phyloP scores from a whole-genome alignment of 2,888 invertebrate species.

The Polymixis lichenea region DNA sequence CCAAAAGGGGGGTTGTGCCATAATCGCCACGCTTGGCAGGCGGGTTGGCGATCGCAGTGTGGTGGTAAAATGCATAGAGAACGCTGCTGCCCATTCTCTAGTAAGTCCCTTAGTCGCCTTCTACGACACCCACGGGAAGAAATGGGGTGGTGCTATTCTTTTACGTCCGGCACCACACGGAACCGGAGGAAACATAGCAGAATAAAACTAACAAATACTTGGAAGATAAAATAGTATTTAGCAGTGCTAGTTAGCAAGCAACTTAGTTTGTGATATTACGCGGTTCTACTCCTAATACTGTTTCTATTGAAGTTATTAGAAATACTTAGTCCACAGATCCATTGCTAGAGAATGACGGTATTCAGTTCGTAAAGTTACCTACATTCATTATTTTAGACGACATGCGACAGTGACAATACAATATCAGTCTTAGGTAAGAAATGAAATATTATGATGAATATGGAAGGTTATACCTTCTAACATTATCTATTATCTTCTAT shows the following conservation, averaged over 20 bases:
- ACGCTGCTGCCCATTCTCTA: too few species aligned
- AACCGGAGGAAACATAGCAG: too few species aligned
- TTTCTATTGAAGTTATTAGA: not conserved
- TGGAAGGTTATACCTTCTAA: slow-evolving; percentile 11
- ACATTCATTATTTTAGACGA: not conserved
- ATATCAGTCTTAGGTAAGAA: not conserved
- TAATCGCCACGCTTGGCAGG: too few species aligned
- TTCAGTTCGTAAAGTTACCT: not conserved
- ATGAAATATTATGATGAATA: slow-evolving; percentile 33
- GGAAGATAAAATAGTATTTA: not conserved
- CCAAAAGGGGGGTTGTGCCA: too few species aligned
- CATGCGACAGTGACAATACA: not conserved
- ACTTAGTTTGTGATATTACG: not conserved
- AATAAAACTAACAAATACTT: not conserved
- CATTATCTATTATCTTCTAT: slow-evolving; percentile 35
- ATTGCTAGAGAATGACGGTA: not conserved
- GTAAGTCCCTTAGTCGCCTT: too few species aligned
- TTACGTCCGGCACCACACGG: too few species aligned
- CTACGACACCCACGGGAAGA: too few species aligned
- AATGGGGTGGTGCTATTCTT: too few species aligned
- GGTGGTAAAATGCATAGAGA: too few species aligned
- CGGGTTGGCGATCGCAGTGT: too few species aligned
- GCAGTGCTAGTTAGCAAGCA: not conserved
- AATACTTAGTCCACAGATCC: not conserved
- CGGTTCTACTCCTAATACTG: not conserved